A percentile compares a stretch with the other conserved stretches of the same genome.
Conservation (phyloP, 2,113 vertebrate genomes). For the Probosciger aterrimus region DNA sequence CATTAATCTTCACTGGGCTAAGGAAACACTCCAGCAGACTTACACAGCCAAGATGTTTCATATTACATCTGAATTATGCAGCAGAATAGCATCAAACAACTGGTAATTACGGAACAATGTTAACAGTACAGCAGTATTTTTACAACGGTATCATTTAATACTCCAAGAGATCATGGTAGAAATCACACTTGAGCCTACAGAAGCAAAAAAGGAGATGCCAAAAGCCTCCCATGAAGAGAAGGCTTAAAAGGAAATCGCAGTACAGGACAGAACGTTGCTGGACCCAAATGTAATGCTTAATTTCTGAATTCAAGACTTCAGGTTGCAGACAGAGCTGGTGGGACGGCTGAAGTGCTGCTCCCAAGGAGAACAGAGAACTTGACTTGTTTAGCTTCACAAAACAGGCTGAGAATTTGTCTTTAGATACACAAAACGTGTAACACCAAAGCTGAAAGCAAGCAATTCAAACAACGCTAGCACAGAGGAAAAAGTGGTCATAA, state of each 20-base stretch:
- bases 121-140: constrained; percentile 8
- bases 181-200: background rate
- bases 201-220: background rate
- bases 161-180: background rate
- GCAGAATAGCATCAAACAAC: background rate
- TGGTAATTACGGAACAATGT: constrained; percentile 12
- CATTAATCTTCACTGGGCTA: background rate
- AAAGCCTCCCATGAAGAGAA: background rate
- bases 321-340: background rate
- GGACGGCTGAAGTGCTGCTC: background rate
- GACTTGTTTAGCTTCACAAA: background rate
- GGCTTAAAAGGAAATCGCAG: background rate
- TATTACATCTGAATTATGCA: constrained; percentile 31
- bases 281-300: background rate
- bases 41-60: constrained; percentile 12
- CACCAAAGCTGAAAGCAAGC: background rate
- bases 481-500: background rate
- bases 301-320: background rate
- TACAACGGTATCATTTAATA: background rate
- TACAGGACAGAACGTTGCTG: background rate
- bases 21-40: background rate
- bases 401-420: background rate
- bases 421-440: background rate
- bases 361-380: background rate
- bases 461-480: background rate